phyloP scores from a whole-genome alignment of 2,797 vertebrate species.

The Onychomys leucogaster region DNA sequence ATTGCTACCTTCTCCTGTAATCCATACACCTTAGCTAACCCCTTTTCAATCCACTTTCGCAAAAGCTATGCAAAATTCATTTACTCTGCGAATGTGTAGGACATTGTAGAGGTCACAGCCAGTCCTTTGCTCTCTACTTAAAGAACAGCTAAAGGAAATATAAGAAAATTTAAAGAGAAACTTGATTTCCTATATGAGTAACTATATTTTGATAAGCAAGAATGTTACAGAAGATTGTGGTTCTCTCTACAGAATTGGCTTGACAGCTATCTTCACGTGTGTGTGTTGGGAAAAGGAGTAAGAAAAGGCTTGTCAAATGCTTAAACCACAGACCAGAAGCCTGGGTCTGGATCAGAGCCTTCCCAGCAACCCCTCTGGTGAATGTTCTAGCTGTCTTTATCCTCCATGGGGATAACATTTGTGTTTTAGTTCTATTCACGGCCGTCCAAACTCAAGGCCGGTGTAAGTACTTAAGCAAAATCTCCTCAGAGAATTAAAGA shows the following conservation, averaged over 20 bases:
- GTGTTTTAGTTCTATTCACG: background rate
- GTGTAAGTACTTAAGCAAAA: conserved; percentile 14
- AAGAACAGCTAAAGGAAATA: background rate
- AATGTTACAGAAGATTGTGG: background rate
- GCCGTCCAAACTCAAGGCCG: background rate
- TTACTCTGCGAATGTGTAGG: background rate
- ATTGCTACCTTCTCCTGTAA: background rate
- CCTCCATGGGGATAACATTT: background rate
- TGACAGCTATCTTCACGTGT: background rate
- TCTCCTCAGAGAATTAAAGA: conserved; percentile 51
- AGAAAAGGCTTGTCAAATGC: background rate
- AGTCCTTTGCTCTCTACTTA: background rate
- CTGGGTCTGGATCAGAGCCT: background rate
- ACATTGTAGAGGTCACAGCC: background rate
- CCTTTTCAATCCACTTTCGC: background rate
- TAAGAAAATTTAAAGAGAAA: background rate
- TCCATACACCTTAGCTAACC: background rate
- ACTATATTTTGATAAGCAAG: background rate
- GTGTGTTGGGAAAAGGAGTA: background rate
- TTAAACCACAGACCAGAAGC: background rate
- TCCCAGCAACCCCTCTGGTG: background rate
- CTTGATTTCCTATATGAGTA: background rate
- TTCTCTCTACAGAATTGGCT: too few species aligned
- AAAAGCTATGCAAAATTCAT: background rate
- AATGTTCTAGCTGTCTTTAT: background rate